Base-by-base conservation (phyloP, 2,113 vertebrate genomes). In the Amia ocellicauda region DNA sequence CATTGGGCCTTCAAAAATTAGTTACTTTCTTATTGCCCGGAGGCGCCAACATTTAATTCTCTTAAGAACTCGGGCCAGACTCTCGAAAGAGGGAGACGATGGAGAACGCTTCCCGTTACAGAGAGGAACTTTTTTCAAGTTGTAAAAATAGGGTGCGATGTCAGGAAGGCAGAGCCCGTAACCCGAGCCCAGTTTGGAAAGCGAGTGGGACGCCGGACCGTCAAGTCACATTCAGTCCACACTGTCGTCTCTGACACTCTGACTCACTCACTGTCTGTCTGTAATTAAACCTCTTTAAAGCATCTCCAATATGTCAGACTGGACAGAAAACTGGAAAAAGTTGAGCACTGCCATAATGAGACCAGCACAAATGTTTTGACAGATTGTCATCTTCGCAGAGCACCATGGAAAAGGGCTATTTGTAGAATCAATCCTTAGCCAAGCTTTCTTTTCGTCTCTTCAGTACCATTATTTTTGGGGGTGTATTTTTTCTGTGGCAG, bases 21-120 rank as follows among this genome's bases (percentile, higher is more conserved):
- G 73, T 70, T 40, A 73, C 68, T 83, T 83, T 74, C 78, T 78
- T 50, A 66, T 63, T 67, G 74, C 74, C 11, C 42, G 50, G 61
- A 42, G 70, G 66, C 31, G 77, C 76, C 79, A 76, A 58, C 71
- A 68, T 7, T 56, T 22, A 3, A n/a, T 2, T 7, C 29, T 52
- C 57, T 42, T 49, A 63, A 58, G 47, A 62, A 50, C 49, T 19
- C 40, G 28, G 29, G 49, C 57, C 47, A 45, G 56, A 31, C 54
- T 57, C n/a, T 58, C 43, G 4, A 47, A 19, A 47, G 43, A 47
- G 43, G 7, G 14, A 47, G 62, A 14, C n/a, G n/a, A n/a, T n/a
- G n/a, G 26, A 60, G 66, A 57, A 60, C 24, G 58, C 45, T 59
- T 60, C 43, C 45, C 66, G 40, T 54, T 64, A 4, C 60, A 53